phyloP scores from a whole-genome alignment of 2,888 invertebrate genomes.

The Ypsolopha scabrella region DNA sequence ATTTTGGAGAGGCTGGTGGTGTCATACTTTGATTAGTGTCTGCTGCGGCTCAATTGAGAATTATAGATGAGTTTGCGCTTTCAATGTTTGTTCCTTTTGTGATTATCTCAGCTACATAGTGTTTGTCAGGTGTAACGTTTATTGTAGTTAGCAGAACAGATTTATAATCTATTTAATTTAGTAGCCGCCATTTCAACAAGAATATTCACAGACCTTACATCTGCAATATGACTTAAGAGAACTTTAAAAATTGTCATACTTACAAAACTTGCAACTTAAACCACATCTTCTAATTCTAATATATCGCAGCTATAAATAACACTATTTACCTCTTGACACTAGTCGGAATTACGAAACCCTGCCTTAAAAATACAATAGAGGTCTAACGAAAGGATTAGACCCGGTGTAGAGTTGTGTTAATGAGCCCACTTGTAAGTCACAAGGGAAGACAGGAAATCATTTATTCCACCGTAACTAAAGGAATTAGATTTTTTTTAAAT shows the following conservation, averaged over 20 bases:
- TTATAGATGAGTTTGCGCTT: too few species aligned
- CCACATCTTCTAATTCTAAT: conserved; percentile 18
- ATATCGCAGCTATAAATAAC: conserved; percentile 28
- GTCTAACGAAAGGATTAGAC: conserved; percentile 65
- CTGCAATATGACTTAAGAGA: too few species aligned
- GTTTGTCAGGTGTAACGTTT: too few species aligned
- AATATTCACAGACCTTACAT: too few species aligned
- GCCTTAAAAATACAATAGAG: conserved; percentile 41
- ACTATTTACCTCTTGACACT: conserved; percentile 18
- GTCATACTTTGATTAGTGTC: conserved; percentile 30
- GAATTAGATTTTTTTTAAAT: conserved; percentile 39
- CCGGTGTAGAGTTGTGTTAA: conserved; percentile 54
- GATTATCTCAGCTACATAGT: too few species aligned
- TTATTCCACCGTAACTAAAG: conserved; percentile 54
- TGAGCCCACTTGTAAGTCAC: conserved; percentile 47
- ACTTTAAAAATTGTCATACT: too few species aligned
- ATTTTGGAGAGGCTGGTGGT: conserved; percentile 25
- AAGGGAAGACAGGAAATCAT: conserved; percentile 44
- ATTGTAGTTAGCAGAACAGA: too few species aligned
- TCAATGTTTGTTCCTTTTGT: too few species aligned
- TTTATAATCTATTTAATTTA: too few species aligned
- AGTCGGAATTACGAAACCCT: conserved; percentile 10
- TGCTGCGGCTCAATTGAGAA: too few species aligned
- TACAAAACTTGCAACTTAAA: too few species aligned
- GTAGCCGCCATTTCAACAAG: too few species aligned